Conservation (phyloP, 2,888 invertebrate genomes). For the Silvanus unidentatus region DNA sequence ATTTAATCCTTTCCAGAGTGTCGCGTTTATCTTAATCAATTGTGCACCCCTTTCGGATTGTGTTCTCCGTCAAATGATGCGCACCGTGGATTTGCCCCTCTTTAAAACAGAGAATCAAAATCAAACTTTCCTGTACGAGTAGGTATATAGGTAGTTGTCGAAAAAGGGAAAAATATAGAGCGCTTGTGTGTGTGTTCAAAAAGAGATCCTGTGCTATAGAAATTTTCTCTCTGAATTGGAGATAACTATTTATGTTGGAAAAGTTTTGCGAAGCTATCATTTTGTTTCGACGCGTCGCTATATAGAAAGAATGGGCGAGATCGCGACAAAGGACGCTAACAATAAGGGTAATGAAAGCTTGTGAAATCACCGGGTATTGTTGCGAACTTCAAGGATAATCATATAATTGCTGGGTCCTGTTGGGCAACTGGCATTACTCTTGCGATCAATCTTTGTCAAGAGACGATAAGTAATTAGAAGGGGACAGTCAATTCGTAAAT, state of each 20-base stretch:
- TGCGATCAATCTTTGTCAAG: slow-evolving; percentile 46
- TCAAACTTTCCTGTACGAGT: too few relatives aligned
- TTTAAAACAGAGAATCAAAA: background rate
- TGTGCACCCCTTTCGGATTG: slow-evolving; percentile 11
- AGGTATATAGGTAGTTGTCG: background rate
- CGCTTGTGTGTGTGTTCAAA: too few relatives aligned
- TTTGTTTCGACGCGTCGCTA: slow-evolving; percentile 33
- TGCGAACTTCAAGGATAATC: slow-evolving; percentile 36
- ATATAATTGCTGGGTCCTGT: slow-evolving; percentile 38
- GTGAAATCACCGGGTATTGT: slow-evolving; percentile 45
- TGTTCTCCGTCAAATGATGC: background rate
- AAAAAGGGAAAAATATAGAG: slow-evolving; percentile 2
- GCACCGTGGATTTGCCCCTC: background rate
- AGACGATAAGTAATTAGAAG: slow-evolving; percentile 23
- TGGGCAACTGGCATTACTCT: slow-evolving; percentile 33
- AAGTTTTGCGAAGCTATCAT: slow-evolving; percentile 42
- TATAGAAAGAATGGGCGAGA: slow-evolving; percentile 32
- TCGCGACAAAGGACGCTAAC: slow-evolving; percentile 39
- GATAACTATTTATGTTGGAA: slow-evolving; percentile 23
- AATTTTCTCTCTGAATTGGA: slow-evolving; percentile 15
- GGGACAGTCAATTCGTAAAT: slow-evolving; percentile 29
- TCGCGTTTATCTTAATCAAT: slow-evolving; percentile 30
- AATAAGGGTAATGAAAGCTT: slow-evolving; percentile 47
- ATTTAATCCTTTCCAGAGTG: slow-evolving; percentile 38
- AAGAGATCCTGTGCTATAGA: slow-evolving; percentile 4